phyloP scores from a whole-genome alignment of 1,140 invertebrate species.

The Aphaenogaster ashmeadi region DNA sequence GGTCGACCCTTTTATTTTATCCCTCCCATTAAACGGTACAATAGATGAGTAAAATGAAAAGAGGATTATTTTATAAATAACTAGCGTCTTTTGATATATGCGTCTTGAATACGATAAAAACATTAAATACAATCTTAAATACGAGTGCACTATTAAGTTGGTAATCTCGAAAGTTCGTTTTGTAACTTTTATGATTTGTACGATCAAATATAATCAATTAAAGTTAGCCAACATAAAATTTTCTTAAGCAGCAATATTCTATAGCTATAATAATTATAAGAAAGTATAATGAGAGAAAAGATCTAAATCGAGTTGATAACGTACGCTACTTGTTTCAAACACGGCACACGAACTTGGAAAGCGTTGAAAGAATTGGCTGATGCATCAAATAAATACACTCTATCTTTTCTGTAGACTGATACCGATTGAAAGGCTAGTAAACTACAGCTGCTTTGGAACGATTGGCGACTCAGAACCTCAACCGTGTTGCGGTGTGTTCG shows the following conservation, averaged over 20 bases:
- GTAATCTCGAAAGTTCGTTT: neutral
- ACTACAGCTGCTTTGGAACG: constrained; percentile 54
- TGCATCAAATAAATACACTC: constrained; percentile 17
- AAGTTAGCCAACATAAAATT: neutral
- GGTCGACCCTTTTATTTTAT: neutral
- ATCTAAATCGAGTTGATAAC: neutral
- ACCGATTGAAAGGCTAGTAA: constrained; percentile 52
- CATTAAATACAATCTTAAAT: neutral
- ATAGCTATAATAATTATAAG: neutral
- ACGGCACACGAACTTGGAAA: neutral
- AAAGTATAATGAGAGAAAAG: neutral
- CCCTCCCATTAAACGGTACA: neutral
- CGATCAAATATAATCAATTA: neutral
- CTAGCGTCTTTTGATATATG: neutral
- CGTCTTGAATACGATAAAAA: neutral
- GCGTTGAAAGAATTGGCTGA: neutral
- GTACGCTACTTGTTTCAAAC: neutral
- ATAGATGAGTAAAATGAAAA: neutral
- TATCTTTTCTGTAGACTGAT: neutral
- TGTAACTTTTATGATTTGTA: neutral
- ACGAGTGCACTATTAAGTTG: neutral
- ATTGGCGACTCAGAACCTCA: constrained; percentile 59
- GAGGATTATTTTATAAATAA: neutral
- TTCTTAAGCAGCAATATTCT: neutral
- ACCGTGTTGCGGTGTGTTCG: constrained; percentile 69